Evolutionary conservation across 2,113 vertebrate species (phyloP).

Genomic region (Plectropomus leopardus): DNA sequence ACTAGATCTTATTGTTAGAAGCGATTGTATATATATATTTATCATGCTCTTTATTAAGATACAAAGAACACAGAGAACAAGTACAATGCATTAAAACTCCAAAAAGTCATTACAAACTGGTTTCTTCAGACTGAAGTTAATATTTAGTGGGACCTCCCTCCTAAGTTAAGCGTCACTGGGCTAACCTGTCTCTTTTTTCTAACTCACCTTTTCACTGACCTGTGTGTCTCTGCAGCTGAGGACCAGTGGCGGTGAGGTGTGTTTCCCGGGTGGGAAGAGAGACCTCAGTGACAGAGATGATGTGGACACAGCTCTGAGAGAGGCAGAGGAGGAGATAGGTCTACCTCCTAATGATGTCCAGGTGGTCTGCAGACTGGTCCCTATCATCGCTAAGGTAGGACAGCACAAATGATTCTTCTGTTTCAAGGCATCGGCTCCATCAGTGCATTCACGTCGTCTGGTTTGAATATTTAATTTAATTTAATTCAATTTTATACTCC

Average conservation of each 20-base stretch:
- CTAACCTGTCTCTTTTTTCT: accelerated
- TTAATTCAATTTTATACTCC: too few relatives aligned
- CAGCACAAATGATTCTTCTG: not conserved
- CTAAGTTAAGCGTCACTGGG: too few relatives aligned
- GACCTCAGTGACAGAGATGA: conserved; percentile 89
- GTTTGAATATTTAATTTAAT: too few relatives aligned
- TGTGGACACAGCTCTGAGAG: conserved; percentile 91
- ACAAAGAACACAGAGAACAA: too few relatives aligned
- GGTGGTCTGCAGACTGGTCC: conserved; percentile 89
- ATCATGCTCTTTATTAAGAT: too few relatives aligned
- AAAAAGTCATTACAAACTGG: too few relatives aligned
- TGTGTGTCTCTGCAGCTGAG: conserved; percentile 84
- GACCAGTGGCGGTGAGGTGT: conserved; percentile 90
- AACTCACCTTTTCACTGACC: not conserved
- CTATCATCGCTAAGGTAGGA: conserved; percentile 86
- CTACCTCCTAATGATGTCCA: conserved; percentile 87
- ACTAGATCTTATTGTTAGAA: too few relatives aligned
- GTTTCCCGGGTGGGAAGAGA: conserved; percentile 93
- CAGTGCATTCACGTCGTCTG: too few relatives aligned
- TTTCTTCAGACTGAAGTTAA: too few relatives aligned
- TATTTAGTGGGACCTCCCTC: too few relatives aligned
- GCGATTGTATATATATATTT: too few relatives aligned
- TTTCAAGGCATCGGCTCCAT: not conserved
- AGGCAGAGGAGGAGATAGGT: conserved; percentile 93
- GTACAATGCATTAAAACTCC: too few relatives aligned